Evolutionary conservation across 2,888 invertebrate genomes (phyloP).

Genomic region (Mantis religiosa): DNA sequence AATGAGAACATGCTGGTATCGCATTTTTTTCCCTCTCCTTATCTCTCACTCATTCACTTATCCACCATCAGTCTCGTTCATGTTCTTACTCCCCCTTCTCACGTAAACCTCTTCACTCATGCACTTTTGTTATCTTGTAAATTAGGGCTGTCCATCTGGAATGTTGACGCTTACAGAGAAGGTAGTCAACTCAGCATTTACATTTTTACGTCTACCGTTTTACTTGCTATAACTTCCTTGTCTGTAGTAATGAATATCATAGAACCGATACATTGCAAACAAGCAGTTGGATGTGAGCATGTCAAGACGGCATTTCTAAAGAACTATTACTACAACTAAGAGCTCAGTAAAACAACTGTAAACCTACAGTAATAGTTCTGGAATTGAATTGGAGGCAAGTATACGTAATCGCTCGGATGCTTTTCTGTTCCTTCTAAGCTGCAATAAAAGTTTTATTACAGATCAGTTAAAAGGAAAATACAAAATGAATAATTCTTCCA

Average conservation of each 20-base stretch:
- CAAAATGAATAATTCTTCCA: no score
- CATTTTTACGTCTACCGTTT: background rate
- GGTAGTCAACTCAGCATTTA: background rate
- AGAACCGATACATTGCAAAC: background rate
- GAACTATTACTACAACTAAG: background rate
- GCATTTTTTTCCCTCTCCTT: background rate
- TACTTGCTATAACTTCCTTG: background rate
- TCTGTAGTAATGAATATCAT: background rate
- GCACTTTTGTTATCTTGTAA: background rate
- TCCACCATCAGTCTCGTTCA: background rate
- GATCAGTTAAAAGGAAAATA: no score
- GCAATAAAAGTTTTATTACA: background rate
- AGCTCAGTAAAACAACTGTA: background rate
- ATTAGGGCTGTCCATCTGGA: background rate
- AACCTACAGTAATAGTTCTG: background rate
- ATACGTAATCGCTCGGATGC: background rate
- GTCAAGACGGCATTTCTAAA: background rate
- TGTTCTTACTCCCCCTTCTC: background rate
- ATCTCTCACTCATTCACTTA: background rate
- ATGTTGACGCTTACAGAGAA: background rate
- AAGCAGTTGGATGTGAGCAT: background rate
- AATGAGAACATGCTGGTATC: background rate
- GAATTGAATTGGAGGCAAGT: background rate
- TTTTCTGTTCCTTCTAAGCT: background rate
- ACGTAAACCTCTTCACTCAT: background rate